These are phyloP conservation scores for Thomomys bottae DNA, from an alignment of 2,113 vertebrate species.

Conservation along the genomic window DNA sequence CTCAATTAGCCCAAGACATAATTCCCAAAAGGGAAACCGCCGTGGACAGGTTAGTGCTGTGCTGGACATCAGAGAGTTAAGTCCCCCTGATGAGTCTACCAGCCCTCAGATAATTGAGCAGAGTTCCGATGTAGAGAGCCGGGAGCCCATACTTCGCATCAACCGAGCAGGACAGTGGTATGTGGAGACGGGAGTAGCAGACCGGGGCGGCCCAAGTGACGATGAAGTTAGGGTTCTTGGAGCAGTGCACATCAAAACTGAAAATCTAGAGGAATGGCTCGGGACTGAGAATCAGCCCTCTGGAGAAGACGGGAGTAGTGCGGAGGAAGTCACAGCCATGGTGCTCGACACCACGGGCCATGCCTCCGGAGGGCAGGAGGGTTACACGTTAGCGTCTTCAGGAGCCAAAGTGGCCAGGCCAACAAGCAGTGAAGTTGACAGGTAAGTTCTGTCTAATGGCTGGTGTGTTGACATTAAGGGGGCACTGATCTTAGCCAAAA, in stretches of 20 bases:
- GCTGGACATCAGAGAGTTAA: conserved; percentile 90
- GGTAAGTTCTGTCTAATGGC: conserved; percentile 85
- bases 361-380: conserved; percentile 89
- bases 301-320: conserved; percentile 92
- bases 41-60: conserved; percentile 88
- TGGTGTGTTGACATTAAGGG: neutral
- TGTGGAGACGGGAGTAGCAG: conserved; percentile 92
- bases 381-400: conserved; percentile 84
- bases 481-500: neutral
- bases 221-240: conserved; percentile 90
- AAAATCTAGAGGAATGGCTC: conserved; percentile 96
- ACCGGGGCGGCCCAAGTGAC: conserved; percentile 87
- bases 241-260: conserved; percentile 94
- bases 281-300: conserved; percentile 92
- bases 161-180: conserved; percentile 98
- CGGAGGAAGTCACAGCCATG: conserved; percentile 93
- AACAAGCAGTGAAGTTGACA: conserved; percentile 95
- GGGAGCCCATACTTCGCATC: conserved; percentile 95
- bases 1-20: conserved; percentile 87
- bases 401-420: conserved; percentile 90
- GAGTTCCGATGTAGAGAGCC: conserved; percentile 87
- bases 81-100: conserved; percentile 92
- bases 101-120: conserved; percentile 94
- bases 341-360: conserved; percentile 96
- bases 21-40: conserved; percentile 86